Evolutionary conservation across 1,140 invertebrate genomes (phyloP), one percentile per base, ranked within the genome.

Genomic region (Cataglyphis hispanica): DNA sequence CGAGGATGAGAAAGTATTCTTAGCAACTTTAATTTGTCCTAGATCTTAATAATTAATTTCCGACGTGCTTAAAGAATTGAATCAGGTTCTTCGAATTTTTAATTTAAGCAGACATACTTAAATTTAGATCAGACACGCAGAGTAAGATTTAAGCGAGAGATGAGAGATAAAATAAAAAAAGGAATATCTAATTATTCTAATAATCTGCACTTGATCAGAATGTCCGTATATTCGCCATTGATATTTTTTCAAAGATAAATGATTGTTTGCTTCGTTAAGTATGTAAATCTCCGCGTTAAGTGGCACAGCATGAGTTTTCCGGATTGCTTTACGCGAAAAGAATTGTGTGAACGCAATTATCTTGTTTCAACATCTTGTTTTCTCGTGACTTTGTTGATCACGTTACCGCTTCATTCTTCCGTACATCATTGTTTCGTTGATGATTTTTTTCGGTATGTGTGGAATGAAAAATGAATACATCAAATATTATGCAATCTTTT

Each of bases 291-390:
- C 19, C 67, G 5, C 53, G 53, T 40, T 83, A 60, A 83, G 64
- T 83, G 78, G 78, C 67, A 22, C 78, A 83, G 78, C 78, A 67
- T 83, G 78, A 83, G 78, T 83, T 83, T 83, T 83, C 78, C 78
- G 78, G 67, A 60, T 61, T 67, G 78, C n/a, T 40, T 60, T 50
- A 4, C 66, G 19, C n/a, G 7, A 31, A 53, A 72, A 81, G 66
- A 72, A 70, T 81, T 37, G 22, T 83, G 66, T 56, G 67, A 72
- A 56, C 37, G 78, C 25, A 22, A 60, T 83, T 83, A 81, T 81
- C 60, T 40, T 31, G 40, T 43, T 37, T 50, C 60, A 11, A 8
- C 31, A 78, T 78, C 40, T 27, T 40, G n/a, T 70, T 5, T 53
- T 27, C 31, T 37, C 16, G 43, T 16, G 25, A 69, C 34, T 60